phyloP scores from a whole-genome alignment of 2,113 vertebrate genomes.

The human (Homo sapiens) region DNA sequence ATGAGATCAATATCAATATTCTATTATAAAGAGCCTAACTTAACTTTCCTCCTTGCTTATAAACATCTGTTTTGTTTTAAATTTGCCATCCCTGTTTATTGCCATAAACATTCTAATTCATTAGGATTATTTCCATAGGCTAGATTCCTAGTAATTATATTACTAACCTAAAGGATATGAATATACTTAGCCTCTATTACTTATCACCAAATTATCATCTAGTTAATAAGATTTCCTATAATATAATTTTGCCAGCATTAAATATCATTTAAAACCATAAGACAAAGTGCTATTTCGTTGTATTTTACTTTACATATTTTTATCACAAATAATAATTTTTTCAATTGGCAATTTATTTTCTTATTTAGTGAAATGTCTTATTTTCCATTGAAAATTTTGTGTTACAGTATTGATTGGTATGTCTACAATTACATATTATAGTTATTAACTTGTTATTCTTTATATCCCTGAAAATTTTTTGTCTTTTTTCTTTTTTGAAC shows the following conservation, averaged over 20 bases:
- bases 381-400: background rate
- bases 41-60: background rate
- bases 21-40: background rate
- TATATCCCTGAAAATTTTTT: background rate
- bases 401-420: background rate
- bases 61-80: background rate
- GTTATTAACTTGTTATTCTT: background rate
- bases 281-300: background rate
- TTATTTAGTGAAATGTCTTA: background rate
- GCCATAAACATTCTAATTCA: background rate
- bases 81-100: background rate
- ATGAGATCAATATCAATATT: no score
- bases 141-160: background rate
- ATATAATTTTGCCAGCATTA: background rate
- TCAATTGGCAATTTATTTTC: background rate
- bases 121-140: background rate
- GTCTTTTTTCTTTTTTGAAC: background rate
- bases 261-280: background rate
- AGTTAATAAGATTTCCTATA: background rate
- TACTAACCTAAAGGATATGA: background rate
- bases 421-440: background rate
- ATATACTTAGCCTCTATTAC: background rate
- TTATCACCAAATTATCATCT: background rate
- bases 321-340: background rate
- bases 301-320: background rate